Base-by-base conservation (phyloP, 2,113 vertebrate species). In the Gobio gobio region DNA sequence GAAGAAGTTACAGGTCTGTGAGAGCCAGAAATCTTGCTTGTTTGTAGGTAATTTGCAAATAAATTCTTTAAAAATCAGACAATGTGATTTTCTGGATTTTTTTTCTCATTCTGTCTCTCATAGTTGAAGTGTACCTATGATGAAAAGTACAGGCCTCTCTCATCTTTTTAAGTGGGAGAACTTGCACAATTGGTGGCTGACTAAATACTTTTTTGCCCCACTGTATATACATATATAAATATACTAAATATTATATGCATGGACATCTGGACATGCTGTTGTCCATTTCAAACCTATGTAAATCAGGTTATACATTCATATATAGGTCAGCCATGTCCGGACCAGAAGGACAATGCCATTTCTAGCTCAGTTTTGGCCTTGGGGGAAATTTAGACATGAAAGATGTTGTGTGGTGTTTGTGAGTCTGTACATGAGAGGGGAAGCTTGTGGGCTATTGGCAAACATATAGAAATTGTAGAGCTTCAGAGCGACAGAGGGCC, bases 401-500 rank as follows among this genome's bases (percentile, higher is more conserved):
- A 58, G 59, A 33, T 51, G 26, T 81, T 80, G 49, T 47, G 56
- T 66, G 10, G 56, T 63, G 66, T 24, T 83, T 54, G 49, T 81
- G 73, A 64, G 70, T 82, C 3, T 72, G 66, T 24, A 26, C 10
- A 22, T 45, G 36, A 24, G 58, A 20, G 26, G 5, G 24, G 20
- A 63, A 6, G 51, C 63, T 58, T 14, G 13, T 47, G 86, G 86
- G 83, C 80, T 86, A 64, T 72, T 51, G 66, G 76, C 84, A 85
- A 26, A 45, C 20, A 24, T 70, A 74, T 58, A 84, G 64, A 51
- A 49, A 49, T n/a, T 4, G n/a, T 43, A 40, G 26, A 63, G 77
- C 86, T 88, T 89, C 88, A 86, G 88, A 85, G 78, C 22, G 7
- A 56, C 86, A 76, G 85, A 88, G 84, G 88, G 3, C 36, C 18